phyloP scores from a whole-genome alignment of 2,797 vertebrate genomes.

The Hylomyscus alleni region DNA sequence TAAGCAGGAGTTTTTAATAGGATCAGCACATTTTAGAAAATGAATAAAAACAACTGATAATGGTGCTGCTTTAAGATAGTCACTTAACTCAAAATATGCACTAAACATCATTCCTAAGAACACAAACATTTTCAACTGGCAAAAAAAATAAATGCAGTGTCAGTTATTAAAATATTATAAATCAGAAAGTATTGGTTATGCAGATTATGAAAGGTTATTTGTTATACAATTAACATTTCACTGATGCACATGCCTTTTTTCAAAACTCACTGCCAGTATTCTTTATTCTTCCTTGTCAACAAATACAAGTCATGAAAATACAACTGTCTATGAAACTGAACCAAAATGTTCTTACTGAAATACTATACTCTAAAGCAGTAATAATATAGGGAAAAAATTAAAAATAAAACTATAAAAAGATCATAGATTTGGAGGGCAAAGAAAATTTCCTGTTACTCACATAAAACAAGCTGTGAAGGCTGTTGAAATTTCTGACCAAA shows the following conservation, averaged over 20 bases:
- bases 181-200: slow-evolving; percentile 87
- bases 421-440: slow-evolving; percentile 81
- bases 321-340: slow-evolving; percentile 83
- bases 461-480: slow-evolving; percentile 89
- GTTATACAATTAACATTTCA: slow-evolving; percentile 89
- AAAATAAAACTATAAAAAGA: slow-evolving; percentile 60
- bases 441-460: slow-evolving; percentile 84
- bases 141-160: slow-evolving; percentile 88
- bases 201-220: slow-evolving; percentile 84
- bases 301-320: slow-evolving; percentile 83
- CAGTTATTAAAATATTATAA: slow-evolving; percentile 88
- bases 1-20: slow-evolving; percentile 92
- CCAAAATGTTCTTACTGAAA: slow-evolving; percentile 79
- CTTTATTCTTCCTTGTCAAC: slow-evolving; percentile 81
- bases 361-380: slow-evolving; percentile 78
- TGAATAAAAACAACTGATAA: slow-evolving; percentile 87
- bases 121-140: slow-evolving; percentile 90
- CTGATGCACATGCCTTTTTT: slow-evolving; percentile 88
- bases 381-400: slow-evolving; percentile 68
- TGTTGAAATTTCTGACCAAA: slow-evolving; percentile 90
- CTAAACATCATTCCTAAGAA: slow-evolving; percentile 87
- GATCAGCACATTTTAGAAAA: slow-evolving; percentile 91
- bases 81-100: slow-evolving; percentile 89
- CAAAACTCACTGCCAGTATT: slow-evolving; percentile 86
- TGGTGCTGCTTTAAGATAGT: slow-evolving; percentile 89